phyloP scores from a whole-genome alignment of 2,888 invertebrate genomes.

The Dexiosoma caninum region DNA sequence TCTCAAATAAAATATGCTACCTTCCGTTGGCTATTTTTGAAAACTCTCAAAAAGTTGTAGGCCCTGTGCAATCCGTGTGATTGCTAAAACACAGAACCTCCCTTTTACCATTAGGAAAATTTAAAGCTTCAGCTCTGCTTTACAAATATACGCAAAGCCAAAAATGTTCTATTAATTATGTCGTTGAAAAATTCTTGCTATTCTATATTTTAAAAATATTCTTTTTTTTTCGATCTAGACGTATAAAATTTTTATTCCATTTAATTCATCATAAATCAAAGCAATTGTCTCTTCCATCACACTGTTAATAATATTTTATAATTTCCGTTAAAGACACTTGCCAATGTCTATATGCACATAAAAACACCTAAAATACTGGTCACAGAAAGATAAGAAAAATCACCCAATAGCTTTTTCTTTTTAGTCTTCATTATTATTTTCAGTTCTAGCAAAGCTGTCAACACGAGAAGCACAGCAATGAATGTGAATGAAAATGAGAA shows the following conservation, averaged over 20 bases:
- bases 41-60: no score
- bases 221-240: no score
- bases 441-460: conserved; percentile 43
- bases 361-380: conserved; percentile 54
- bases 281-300: background rate
- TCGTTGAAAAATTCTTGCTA: no score
- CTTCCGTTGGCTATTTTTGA: no score
- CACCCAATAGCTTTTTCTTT: conserved; percentile 17
- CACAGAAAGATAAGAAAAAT: conserved; percentile 54
- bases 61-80: no score
- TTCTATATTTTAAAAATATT: no score
- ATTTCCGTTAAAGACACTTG: conserved; percentile 33
- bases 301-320: conserved; percentile 46
- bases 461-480: conserved; percentile 46
- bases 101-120: no score
- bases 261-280: background rate
- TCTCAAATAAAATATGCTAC: no score
- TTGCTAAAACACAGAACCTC: no score
- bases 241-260: background rate
- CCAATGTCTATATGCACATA: conserved; percentile 24
- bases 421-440: conserved; percentile 12
- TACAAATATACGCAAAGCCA: no score
- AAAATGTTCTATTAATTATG: no score
- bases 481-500: background rate
- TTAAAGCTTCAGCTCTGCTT: no score